Evolutionary conservation across 2,113 vertebrate species (phyloP), one percentile per base, ranked within the genome.

Genomic region (Nannospalax galili): DNA sequence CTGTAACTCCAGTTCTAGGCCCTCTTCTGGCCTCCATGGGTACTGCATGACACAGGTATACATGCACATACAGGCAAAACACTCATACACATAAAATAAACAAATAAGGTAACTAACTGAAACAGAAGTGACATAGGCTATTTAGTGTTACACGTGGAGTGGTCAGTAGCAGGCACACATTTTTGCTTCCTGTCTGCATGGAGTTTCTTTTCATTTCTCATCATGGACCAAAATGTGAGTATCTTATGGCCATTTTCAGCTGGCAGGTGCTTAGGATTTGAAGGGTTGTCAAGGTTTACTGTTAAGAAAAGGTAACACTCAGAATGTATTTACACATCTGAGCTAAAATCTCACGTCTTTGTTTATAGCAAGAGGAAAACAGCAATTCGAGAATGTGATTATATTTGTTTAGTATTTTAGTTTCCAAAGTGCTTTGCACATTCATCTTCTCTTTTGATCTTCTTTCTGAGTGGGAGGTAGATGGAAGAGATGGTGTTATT

Each of bases 391-490:
- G 5, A 37, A 69, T 78, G 20, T 81, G 69, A 81, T 90, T 69
- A 85, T 17, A 58, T 86, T 95, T 95, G 19, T 82, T 90, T 89
- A 90, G 60, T 20, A 40, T 91, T 97, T 82, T 91, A 85, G 16
- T 93, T 94, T 94, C 69, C 78, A 85, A 94, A 94, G 69, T 91
- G 48, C 14, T 84, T 84, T 86, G 70, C 24, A 48, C 24, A 77
- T 81, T 56, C 81, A 12, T 64, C 30, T 82, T 89, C 8, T 90
- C 48, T 75, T 95, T 93, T 40, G 56, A 88, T 93, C 64, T 84
- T 95, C 30, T 32, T 20, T 67, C 0, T 82, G 52, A 84, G 64
- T 70, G 40, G 75, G 58, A 95, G n/a, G 65, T 75, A 45, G 48
- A 48, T 48, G 58, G 77, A 91, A 75, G 87, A 92, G 73, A 62